A percentile compares a stretch with the other conserved stretches of the same genome.
Conservation (phyloP, 2,888 invertebrate species). For the Pantelozetes paolii region DNA sequence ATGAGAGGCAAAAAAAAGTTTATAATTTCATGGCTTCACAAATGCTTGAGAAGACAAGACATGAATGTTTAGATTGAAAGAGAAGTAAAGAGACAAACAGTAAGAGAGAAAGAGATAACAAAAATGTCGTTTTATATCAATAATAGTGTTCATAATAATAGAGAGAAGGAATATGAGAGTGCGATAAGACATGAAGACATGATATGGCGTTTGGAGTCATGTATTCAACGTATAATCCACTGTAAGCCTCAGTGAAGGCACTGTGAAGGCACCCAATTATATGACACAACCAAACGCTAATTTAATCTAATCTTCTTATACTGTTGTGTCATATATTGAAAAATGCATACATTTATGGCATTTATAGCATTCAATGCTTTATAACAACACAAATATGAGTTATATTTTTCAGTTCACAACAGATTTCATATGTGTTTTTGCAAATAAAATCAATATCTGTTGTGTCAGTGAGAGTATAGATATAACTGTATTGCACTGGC, state of each 20-base stretch:
- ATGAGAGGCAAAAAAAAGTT: constrained; percentile 12
- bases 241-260: constrained; percentile 10
- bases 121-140: constrained; percentile 35
- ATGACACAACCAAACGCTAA: constrained; percentile 26
- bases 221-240: constrained; percentile 12
- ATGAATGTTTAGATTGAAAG: neutral
- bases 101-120: constrained; percentile 28
- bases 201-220: constrained; percentile 7
- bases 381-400: neutral
- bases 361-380: neutral
- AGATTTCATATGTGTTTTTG: neutral
- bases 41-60: neutral
- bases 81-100: constrained; percentile 6
- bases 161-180: neutral
- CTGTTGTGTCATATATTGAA: constrained; percentile 29
- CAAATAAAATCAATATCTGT: neutral
- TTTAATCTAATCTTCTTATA: constrained; percentile 33
- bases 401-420: neutral
- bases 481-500: no score
- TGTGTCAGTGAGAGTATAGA: constrained; percentile 9
- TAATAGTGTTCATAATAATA: constrained; percentile 27
- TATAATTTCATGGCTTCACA: constrained; percentile 22
- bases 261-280: constrained; percentile 28
- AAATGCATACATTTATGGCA: constrained; percentile 7
- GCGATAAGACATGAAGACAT: constrained; percentile 7